These are phyloP conservation scores for Polyommatus iphigenia DNA, from an alignment of 2,888 invertebrate species.

Conservation along the genomic window DNA sequence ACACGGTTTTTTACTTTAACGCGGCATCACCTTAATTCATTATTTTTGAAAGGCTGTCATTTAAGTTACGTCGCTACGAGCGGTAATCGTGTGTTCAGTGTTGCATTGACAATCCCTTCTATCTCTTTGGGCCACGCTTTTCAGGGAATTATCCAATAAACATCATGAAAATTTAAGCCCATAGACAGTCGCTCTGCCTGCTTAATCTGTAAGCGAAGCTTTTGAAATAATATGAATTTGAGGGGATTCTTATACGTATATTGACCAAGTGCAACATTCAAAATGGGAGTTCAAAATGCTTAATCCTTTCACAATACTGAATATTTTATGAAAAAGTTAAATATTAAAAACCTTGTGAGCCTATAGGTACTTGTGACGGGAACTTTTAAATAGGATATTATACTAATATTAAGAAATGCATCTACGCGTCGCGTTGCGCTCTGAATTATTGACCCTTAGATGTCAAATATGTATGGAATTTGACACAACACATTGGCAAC, in stretches of 20 bases:
- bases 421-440: too few species aligned
- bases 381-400: too few species aligned
- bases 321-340: neutral
- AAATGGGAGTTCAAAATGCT: neutral
- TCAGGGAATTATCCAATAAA: conserved; percentile 78
- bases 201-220: conserved; percentile 41
- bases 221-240: conserved; percentile 62
- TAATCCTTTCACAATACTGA: neutral
- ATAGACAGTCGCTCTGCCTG: conserved; percentile 54
- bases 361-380: too few species aligned
- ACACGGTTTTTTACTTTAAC: too few species aligned
- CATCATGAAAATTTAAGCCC: conserved; percentile 80
- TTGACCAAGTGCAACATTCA: neutral
- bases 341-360: neutral
- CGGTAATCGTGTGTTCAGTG: conserved; percentile 58
- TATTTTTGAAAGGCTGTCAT: conserved; percentile 4
- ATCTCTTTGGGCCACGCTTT: conserved; percentile 68
- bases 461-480: too few species aligned
- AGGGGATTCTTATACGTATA: conserved; percentile 27
- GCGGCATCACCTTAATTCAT: neutral
- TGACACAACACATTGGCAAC: too few species aligned
- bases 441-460: too few species aligned
- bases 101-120: conserved; percentile 76
- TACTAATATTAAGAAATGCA: too few species aligned
- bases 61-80: neutral